Evolutionary conservation across 2,888 invertebrate genomes (phyloP).

Genomic region (Cantharis nigra): DNA sequence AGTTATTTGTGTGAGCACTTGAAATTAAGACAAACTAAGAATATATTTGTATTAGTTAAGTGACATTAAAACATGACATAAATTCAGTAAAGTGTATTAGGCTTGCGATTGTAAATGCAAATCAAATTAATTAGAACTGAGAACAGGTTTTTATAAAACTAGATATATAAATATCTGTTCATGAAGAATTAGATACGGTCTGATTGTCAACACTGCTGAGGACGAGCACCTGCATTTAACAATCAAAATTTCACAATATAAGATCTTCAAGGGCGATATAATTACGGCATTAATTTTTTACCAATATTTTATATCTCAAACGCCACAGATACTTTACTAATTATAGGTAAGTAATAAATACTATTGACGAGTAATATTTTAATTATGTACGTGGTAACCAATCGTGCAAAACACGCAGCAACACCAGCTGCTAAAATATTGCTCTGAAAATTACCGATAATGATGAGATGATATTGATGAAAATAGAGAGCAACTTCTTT

Average conservation of each 20-base stretch:
- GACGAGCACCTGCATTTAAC: constrained; percentile 27
- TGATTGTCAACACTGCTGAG: constrained; percentile 32
- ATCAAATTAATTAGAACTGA: constrained; percentile 25
- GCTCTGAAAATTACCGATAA: no score
- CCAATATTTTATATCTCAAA: neutral
- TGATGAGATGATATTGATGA: no score
- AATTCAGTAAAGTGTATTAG: constrained; percentile 4
- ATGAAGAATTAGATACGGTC: constrained; percentile 28
- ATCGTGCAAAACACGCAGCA: neutral
- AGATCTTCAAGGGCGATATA: constrained; percentile 17
- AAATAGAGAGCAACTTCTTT: no score
- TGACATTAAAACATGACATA: constrained; percentile 15
- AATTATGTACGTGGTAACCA: neutral
- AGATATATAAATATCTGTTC: constrained; percentile 11
- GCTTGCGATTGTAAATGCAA: constrained; percentile 9
- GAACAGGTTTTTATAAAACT: constrained; percentile 13
- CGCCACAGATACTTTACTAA: neutral
- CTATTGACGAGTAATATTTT: neutral
- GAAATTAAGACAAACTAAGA: constrained; percentile 4
- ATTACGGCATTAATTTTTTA: neutral
- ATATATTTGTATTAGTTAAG: neutral
- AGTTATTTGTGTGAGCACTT: neutral
- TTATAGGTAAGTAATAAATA: neutral
- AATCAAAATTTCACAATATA: constrained; percentile 27
- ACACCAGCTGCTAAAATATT: neutral